Base-by-base conservation (phyloP, 2,888 invertebrate species). In the Ecliptopera silaceata region DNA sequence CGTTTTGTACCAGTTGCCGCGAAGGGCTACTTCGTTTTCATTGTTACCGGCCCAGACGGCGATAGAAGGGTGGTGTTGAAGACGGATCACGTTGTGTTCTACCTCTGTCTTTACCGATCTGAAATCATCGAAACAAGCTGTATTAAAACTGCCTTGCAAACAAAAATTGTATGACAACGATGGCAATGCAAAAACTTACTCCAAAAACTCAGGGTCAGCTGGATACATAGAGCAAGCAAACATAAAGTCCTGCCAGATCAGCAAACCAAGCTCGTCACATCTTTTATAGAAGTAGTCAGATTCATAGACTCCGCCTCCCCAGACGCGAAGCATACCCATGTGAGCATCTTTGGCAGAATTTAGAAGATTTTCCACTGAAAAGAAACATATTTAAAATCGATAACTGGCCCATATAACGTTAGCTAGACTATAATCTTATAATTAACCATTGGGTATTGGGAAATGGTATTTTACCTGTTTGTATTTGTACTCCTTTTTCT, bases 241-340 rank as follows among this genome's bases (percentile, higher is more conserved):
- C 95, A 98, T 97, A 77, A 99, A 95, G 82, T 99, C 99, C 82
- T 99, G 99, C 99, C 99, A 99, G 52, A 99, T 94, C 72, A 99
- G 91, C 43, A 99, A 95, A 0, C 99, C 99, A 46, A 96, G 88
- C 74, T 95, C 93, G 78, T 99, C 98, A 52, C 98, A 97, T 31
- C 95, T 80, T 62, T 95, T 91, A 80, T 99, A 99, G 83, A 99
- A 98, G 55, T 93, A 92, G 67, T 98, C 96, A 0, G 95, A 94
- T 78, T 99, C 99, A 74, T 99, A 99, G 0, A 97, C 89, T 0
- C 98, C 99, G n/a, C 99, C 99, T 20, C 99, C 99, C 99, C 99
- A 99, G 1, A 99, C 96, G n/a, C 99, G 92, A 11, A 99, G 85
- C 95, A 97, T 97, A 73, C 97, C 96, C 96, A 98, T 97, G 77